Percentiles rank a stretch among this genome's conserved stretches.
Evolutionary conservation across 2,888 invertebrate species (phyloP).

Genomic region (Lasioglossum malachurum): DNA sequence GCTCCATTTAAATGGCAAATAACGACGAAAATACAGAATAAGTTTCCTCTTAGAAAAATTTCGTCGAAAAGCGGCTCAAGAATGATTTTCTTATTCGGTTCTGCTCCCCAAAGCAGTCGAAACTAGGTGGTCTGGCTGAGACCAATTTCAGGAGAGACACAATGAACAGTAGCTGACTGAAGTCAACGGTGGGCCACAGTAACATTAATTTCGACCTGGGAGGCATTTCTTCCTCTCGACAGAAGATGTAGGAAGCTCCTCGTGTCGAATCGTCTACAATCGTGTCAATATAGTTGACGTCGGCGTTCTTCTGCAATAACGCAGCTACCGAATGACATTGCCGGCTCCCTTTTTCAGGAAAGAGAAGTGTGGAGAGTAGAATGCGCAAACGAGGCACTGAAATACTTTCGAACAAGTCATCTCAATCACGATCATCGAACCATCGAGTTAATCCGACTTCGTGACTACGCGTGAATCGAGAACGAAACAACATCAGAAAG

Average conservation of each 20-base stretch:
- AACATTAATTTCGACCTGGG: slow-evolving; percentile 43
- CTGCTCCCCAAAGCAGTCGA: not conserved
- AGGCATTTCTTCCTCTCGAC: slow-evolving; percentile 7
- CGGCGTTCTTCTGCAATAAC: not conserved
- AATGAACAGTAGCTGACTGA: slow-evolving; percentile 38
- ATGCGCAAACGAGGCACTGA: slow-evolving; percentile 50
- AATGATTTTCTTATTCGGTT: slow-evolving; percentile 11
- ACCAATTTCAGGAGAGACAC: slow-evolving; percentile 25
- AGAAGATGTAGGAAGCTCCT: slow-evolving; percentile 12
- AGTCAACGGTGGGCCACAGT: slow-evolving; percentile 22
- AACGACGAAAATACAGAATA: no score
- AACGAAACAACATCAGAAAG: slow-evolving; percentile 18
- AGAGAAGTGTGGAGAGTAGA: not conserved
- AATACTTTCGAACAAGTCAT: slow-evolving; percentile 68
- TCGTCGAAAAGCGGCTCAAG: not conserved
- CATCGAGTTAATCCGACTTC: slow-evolving; percentile 66
- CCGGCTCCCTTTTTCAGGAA: slow-evolving; percentile 1
- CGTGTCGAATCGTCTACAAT: slow-evolving; percentile 48
- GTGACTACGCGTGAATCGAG: slow-evolving; percentile 68
- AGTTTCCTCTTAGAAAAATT: no score
- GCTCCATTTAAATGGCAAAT: no score
- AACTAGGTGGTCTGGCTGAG: slow-evolving; percentile 42
- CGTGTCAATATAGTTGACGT: slow-evolving; percentile 17
- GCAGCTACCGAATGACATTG: slow-evolving; percentile 48
- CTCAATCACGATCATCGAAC: slow-evolving; percentile 64